Evolutionary conservation across 2,888 invertebrate species (phyloP).

Genomic region (Notocelia uddmanniana): DNA sequence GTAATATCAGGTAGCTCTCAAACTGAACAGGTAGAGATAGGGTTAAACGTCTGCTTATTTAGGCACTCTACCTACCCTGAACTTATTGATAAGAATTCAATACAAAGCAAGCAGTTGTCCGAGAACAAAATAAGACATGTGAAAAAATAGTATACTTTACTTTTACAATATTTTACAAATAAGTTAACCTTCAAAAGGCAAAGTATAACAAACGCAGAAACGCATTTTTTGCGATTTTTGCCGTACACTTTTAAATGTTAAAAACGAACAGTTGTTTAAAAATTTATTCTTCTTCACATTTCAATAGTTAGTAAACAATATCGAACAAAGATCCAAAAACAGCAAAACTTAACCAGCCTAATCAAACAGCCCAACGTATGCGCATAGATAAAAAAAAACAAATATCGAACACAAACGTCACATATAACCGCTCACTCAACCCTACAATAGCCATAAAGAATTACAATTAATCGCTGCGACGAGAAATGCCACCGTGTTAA

Average conservation of each 20-base stretch:
- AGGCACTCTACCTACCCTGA: too few species aligned
- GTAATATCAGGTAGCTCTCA: background rate
- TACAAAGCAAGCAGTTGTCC: too few species aligned
- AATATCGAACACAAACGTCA: constrained; percentile 71
- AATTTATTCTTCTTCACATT: constrained; percentile 44
- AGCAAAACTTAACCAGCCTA: constrained; percentile 55
- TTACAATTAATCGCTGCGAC: constrained; percentile 83
- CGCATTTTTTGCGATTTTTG: constrained; percentile 19
- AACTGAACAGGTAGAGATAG: background rate
- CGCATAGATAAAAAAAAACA: constrained; percentile 68
- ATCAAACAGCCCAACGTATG: constrained; percentile 58
- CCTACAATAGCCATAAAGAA: constrained; percentile 83
- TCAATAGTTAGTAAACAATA: constrained; percentile 53
- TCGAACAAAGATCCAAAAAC: constrained; percentile 56
- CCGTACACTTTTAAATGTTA: constrained; percentile 4
- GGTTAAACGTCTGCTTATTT: too few species aligned
- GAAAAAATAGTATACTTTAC: background rate
- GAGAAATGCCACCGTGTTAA: constrained; percentile 80
- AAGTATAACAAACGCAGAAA: constrained; percentile 44
- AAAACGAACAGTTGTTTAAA: constrained; percentile 6
- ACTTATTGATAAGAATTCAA: too few species aligned
- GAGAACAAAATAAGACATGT: background rate
- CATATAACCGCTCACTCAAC: constrained; percentile 81
- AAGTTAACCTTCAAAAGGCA: background rate
- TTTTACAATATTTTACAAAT: background rate